phyloP scores from a whole-genome alignment of 2,797 vertebrate genomes.

The Acanthurus lineatus region DNA sequence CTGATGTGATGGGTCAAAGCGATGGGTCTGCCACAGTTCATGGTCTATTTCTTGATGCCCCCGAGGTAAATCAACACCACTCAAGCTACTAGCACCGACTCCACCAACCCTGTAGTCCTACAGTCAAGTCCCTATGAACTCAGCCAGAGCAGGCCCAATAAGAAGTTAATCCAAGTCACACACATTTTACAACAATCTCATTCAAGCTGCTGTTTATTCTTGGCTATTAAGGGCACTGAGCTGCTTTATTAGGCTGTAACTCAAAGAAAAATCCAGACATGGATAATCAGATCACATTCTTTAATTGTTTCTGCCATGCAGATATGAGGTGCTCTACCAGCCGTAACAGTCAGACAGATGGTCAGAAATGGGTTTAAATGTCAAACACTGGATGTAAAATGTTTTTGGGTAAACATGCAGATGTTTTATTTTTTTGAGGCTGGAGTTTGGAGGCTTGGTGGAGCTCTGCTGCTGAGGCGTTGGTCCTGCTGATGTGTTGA shows the following conservation, averaged over 20 bases:
- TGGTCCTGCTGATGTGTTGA: conserved; percentile 41
- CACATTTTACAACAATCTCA: conserved; percentile 32
- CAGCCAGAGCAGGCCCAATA: not conserved
- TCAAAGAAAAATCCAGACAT: conserved; percentile 12
- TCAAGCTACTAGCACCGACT: too few relatives aligned
- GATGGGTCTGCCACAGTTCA: too few relatives aligned
- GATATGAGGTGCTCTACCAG: not conserved
- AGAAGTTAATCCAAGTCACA: conserved; percentile 60
- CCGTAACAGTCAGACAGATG: not conserved
- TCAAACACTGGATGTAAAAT: not conserved
- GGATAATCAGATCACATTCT: conserved; percentile 31
- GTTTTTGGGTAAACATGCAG: not conserved
- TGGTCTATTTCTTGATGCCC: too few relatives aligned
- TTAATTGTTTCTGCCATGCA: not conserved
- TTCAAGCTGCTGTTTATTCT: conserved; percentile 13
- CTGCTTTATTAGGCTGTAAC: conserved; percentile 22
- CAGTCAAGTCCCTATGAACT: too few relatives aligned
- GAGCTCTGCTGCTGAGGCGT: conserved; percentile 43
- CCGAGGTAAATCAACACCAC: too few relatives aligned
- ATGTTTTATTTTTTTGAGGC: not conserved
- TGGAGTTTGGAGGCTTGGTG: not conserved
- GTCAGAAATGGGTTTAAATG: not conserved
- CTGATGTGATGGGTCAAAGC: too few relatives aligned
- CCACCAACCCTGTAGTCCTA: too few relatives aligned
- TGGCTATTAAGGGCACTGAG: conserved; percentile 25